Base-by-base conservation (phyloP, 2,888 invertebrate genomes). In the Pocota personata region DNA sequence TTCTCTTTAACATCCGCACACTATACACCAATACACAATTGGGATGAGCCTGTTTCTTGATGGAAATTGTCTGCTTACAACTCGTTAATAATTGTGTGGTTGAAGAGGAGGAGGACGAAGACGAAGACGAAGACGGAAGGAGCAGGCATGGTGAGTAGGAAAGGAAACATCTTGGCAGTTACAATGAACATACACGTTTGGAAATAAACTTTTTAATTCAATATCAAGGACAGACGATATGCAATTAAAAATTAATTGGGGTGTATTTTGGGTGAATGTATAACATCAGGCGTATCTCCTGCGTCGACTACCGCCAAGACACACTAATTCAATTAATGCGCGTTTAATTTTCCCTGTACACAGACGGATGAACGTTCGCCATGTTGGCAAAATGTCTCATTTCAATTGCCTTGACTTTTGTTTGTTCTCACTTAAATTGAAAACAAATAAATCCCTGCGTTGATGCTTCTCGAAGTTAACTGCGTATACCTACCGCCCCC, bases 201-300 rank as follows among this genome's bases (percentile, higher is more conserved):
- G 19, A 72, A 58, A 72, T 58, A 58, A 46, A 71, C 19, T 57
- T 40, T 57, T 58, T 8, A 46, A 48, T 60, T 60, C 58, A 72
- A 72, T 69, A 55, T 43, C 57, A 55, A 69, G 52, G 69, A 69
- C 40, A 16, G 30, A 10, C 35, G 24, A 30, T 19, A 43, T n/a
- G n/a, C 19, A 43, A 62, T 62, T 62, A 62, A 27, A 69, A 69
- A 30, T 43, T 43, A 57, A 27, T 30, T 27, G 60, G 27, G 43
- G 58, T 19, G 14, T 32, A 40, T 21, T 58, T 37, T 58, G 21
- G 24, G 6, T 58, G 37, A 21, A 58, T 58, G 10, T 57, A 14
- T 55, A 14, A 14, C 27, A 27, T 12, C 3, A n/a, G 10, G 14
- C 8, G 55, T 3, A 8, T n/a, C 7, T 12, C 7, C n/a, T 27